phyloP scores from a whole-genome alignment of 2,888 invertebrate species.

The Hecatera dysodea region DNA sequence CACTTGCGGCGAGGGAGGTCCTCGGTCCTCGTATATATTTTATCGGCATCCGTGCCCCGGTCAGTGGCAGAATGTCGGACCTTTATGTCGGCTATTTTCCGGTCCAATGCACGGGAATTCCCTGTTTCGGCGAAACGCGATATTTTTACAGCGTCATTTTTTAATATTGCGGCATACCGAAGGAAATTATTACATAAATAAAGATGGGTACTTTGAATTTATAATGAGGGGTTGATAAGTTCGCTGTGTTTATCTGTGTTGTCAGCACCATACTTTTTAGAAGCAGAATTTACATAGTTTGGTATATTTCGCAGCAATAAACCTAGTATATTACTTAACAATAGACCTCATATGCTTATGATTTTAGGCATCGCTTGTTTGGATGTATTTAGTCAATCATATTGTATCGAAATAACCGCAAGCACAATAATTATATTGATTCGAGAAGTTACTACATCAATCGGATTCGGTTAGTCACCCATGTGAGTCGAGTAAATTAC shows the following conservation, averaged over 20 bases:
- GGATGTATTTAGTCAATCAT: not conserved
- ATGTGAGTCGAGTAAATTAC: not conserved
- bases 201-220: conserved; percentile 11
- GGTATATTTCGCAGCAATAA: not conserved
- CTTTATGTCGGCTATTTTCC: conserved; percentile 90
- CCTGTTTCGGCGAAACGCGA: conserved; percentile 81
- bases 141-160: conserved; percentile 83
- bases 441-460: not conserved
- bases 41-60: conserved; percentile 81
- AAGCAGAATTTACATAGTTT: not conserved
- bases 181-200: conserved; percentile 49
- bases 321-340: too few relatives aligned
- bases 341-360: too few relatives aligned
- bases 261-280: not conserved
- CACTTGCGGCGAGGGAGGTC: conserved; percentile 71
- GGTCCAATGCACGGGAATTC: conserved; percentile 85
- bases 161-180: conserved; percentile 70
- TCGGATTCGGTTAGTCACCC: too few relatives aligned
- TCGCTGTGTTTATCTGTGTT: conserved; percentile 8
- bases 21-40: conserved; percentile 76
- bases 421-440: not conserved
- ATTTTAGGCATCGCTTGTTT: too few relatives aligned
- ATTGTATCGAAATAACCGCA: not conserved
- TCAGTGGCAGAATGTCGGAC: conserved; percentile 83
- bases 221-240: conserved; percentile 35